Evolutionary conservation across 2,113 vertebrate species (phyloP), one percentile per base, ranked within the genome.

Genomic region (Stomatorhinus ivindoensis): DNA sequence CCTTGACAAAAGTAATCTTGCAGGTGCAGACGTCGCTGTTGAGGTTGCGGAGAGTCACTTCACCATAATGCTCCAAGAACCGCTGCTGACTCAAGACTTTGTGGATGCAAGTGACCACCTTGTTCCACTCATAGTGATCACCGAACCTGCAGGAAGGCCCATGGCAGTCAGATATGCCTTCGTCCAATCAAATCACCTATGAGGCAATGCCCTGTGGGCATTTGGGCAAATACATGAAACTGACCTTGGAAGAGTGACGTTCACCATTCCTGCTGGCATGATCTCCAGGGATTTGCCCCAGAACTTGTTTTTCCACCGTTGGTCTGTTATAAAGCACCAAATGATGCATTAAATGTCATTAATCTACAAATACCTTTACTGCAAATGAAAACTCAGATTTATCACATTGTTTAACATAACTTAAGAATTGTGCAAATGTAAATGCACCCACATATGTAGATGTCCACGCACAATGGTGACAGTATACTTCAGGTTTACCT

Each of bases 301-400:
- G 91, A 98, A 99, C 91, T 98, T 99, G 94, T 98, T 95, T 93
- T 99, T 98, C 98, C 97, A 98, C 89, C 97, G 96, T 94, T 98
- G 97, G 93, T 98, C 98, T 97, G 91, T 50, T 88, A 61, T 2
- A 46, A 21, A 88, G 82, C 42, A n/a, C 42, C 86, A 24, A 47
- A 88, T 7, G 31, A 9, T 58, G 31, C 69, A 47, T 69, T 8
- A 39, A 31, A 76, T 31, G 17, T 7, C 24, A 76, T 88, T 88
- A 47, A 48, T 35, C 17, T 31, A 73, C 61, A 15, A 86, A 48
- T 69, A 10, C 47, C 35, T 11, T 9, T 44, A 88, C 39, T 31
- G 44, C n/a, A 35, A 73, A 88, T 47, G 24, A n/a, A 46, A 88
- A 51, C 27, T 51, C 7, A 50, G 47, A 69, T 69, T 46, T 27